phyloP scores from a whole-genome alignment of 2,113 vertebrate species.

The Castor canadensis region DNA sequence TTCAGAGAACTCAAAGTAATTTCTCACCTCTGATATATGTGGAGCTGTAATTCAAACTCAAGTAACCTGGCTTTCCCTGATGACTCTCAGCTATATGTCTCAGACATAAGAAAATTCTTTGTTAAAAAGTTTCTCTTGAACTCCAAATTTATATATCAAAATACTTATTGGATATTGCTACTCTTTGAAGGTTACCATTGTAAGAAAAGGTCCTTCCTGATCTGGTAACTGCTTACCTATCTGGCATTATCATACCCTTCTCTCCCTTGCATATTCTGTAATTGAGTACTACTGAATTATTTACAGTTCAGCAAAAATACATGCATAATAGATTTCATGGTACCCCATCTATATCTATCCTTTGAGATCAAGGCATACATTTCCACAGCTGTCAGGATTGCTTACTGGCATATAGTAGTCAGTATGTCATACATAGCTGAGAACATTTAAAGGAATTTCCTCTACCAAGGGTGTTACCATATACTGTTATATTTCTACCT shows the following conservation, averaged over 20 bases:
- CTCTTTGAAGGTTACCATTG: neutral
- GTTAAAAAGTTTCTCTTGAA: neutral
- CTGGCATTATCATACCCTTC: neutral
- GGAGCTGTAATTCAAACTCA: neutral
- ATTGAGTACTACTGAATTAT: neutral
- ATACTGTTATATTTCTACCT: neutral
- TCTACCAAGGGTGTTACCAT: neutral
- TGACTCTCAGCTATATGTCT: constrained; percentile 22
- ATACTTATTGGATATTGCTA: neutral
- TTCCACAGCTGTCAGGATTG: neutral
- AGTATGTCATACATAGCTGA: neutral
- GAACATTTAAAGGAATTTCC: neutral
- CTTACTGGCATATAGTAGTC: neutral
- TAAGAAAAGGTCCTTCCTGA: neutral
- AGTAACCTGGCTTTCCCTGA: neutral
- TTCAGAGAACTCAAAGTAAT: constrained; percentile 1
- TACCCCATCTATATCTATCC: neutral
- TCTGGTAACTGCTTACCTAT: neutral
- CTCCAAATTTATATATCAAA: neutral
- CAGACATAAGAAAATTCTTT: neutral
- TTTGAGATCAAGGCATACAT: neutral
- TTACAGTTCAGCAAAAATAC: neutral
- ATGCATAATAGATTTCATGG: neutral
- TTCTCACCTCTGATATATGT: neutral
- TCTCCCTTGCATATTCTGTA: neutral